Evolutionary conservation across 2,888 invertebrate species (phyloP).

Genomic region (Pimpla rufipes): DNA sequence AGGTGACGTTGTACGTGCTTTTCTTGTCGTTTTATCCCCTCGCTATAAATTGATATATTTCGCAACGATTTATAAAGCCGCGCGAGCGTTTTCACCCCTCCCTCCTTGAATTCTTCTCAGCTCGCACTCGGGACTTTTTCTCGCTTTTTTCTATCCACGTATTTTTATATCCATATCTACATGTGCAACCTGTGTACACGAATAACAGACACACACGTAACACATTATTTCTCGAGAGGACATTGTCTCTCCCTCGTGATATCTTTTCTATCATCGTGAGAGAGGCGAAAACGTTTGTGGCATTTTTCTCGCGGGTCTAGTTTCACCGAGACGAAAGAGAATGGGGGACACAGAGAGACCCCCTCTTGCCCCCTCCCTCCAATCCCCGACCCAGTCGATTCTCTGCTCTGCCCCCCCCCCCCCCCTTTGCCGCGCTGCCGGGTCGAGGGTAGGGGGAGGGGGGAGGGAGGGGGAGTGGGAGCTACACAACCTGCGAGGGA

Average conservation of each 20-base stretch:
- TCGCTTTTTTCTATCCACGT: conserved; percentile 34
- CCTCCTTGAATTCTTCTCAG: conserved; percentile 23
- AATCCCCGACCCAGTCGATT: conserved; percentile 46
- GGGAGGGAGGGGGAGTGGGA: background rate
- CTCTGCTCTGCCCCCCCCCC: background rate
- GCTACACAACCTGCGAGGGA: conserved; percentile 22
- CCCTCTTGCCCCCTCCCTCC: background rate
- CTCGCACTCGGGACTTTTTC: background rate
- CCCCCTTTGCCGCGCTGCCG: conserved; percentile 13
- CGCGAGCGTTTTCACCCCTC: background rate
- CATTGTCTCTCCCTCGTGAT: conserved; percentile 61
- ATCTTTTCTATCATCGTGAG: conserved; percentile 63
- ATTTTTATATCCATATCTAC: conserved; percentile 3
- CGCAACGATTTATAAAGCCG: conserved; percentile 36
- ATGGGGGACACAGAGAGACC: conserved; percentile 8
- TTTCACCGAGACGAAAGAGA: conserved; percentile 44
- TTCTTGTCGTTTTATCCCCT: conserved; percentile 20
- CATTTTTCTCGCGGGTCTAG: conserved; percentile 55
- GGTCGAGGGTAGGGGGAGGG: no score
- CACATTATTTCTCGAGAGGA: conserved; percentile 58
- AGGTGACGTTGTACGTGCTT: conserved; percentile 23
- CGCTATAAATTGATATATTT: conserved; percentile 42
- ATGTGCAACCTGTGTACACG: background rate
- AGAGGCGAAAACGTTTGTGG: conserved; percentile 56
- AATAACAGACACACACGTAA: conserved; percentile 12